phyloP scores from a whole-genome alignment of 2,888 invertebrate genomes.

The Nemoura dubitans region DNA sequence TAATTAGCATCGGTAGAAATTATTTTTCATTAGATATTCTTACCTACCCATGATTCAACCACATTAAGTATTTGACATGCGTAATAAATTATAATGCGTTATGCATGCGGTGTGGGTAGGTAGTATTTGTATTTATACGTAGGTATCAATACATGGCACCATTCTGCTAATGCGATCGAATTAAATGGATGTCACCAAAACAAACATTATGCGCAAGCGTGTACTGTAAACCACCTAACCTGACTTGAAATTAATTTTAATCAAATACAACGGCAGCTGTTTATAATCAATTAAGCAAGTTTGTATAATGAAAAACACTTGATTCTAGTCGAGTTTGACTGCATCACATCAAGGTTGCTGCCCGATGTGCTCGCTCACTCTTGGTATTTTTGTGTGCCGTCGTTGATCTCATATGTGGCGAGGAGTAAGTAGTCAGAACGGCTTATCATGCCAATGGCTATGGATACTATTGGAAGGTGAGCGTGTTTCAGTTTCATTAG shows the following conservation, averaged over 20 bases:
- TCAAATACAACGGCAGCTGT: background rate
- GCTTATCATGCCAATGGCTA: background rate
- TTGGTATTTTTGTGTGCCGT: background rate
- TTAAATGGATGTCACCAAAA: background rate
- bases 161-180: too few species aligned
- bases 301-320: background rate
- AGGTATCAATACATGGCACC: too few species aligned
- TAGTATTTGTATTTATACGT: too few species aligned
- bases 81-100: too few species aligned
- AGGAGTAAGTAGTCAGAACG: too few species aligned
- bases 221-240: background rate
- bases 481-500: background rate
- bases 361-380: background rate
- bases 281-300: background rate
- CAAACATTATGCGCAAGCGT: background rate
- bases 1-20: too few species aligned
- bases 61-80: too few species aligned
- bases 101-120: too few species aligned
- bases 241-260: background rate
- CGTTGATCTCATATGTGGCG: too few species aligned
- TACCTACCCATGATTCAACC: too few species aligned
- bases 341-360: background rate
- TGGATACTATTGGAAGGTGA: background rate
- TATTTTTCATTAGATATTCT: too few species aligned
- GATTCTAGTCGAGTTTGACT: background rate